Base-by-base conservation (phyloP, 1,140 invertebrate species). In the Apis dorsata region DNA sequence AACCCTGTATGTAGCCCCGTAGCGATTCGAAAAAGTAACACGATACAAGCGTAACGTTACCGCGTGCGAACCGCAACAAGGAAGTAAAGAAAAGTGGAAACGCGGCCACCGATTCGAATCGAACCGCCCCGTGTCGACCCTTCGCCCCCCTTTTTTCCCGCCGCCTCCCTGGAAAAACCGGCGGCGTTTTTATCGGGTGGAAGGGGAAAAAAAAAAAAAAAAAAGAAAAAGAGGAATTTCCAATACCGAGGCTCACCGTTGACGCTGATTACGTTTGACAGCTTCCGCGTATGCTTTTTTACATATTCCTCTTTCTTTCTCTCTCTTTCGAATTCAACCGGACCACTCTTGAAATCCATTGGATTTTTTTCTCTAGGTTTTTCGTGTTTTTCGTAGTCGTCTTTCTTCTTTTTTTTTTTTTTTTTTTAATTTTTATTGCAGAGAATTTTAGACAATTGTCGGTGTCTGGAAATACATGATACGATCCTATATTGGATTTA, bases 251-350 rank as follows among this genome's bases (percentile, higher is more conserved):
- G 17, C 60, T 28, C n/a, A 17, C 49, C 53, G 57, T 63, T 87
- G 85, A 90, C 80, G 84, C 57, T 91, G 87, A 91, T 88, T 88
- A 82, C 86, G 84, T 85, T 83, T 90, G 90, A 91, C 90, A 91
- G 90, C 89, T 89, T 90, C 83, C 89, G 85, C 85, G 77, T 73
- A 81, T 63, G 62, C 83, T 84, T 68, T 78, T 86, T 68, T 70
- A 68, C 69, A 68, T 55, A 63, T 78, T 83, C 57, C 76, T 69
- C 63, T 68, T 59, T 66, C 63, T 70, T 1, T 63, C 86, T 44
- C 76, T 69, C 63, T 68, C 63, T 66, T 63, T 70, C 3, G 34
- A 44, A 44, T 62, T 85, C 70, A 84, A 68, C 70, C 77, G 70
- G 84, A 60, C 55, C n/a, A 66, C 51, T 44, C 55, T 68, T 34